A percentile compares a stretch with the other conserved stretches of the same genome.
Conservation (phyloP, 2,888 invertebrate species). For the Marronus borbonicus region DNA sequence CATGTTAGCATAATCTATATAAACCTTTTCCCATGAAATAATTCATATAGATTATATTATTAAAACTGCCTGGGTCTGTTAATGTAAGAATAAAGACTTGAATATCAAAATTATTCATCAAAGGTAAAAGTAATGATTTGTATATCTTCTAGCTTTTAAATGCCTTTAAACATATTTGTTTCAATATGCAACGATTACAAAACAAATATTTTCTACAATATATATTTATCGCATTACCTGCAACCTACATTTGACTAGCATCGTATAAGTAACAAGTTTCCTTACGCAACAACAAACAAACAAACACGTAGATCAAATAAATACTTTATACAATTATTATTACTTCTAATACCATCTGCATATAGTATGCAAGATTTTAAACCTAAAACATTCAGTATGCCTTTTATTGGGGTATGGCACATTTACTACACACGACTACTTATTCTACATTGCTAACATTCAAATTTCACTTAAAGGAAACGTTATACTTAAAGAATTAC, state of each 20-base stretch:
- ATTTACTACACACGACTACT: constrained; percentile 25
- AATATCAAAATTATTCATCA: too few species aligned
- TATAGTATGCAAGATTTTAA: constrained; percentile 8
- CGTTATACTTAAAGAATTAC: background rate
- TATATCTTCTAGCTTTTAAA: background rate
- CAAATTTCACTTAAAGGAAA: constrained; percentile 42
- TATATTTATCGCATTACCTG: constrained; percentile 1
- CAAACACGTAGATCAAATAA: constrained; percentile 24
- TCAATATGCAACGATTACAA: background rate
- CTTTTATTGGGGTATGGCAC: constrained; percentile 25
- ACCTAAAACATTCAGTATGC: constrained; percentile 25
- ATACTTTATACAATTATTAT: constrained; percentile 39
- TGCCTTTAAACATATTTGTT: background rate
- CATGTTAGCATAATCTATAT: too few species aligned
- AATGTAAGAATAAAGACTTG: too few species aligned
- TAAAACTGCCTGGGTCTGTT: too few species aligned
- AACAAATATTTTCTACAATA: constrained; percentile 6
- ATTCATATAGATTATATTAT: too few species aligned
- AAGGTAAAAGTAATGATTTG: too few species aligned
- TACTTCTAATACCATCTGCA: constrained; percentile 44
- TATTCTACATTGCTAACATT: constrained; percentile 26
- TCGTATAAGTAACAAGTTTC: constrained; percentile 6
- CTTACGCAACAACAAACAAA: constrained; percentile 12
- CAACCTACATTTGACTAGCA: constrained; percentile 27
- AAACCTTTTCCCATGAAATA: too few species aligned